Evolutionary conservation across 1,140 invertebrate species (phyloP), one percentile per base, ranked within the genome.

Genomic region (Glomeris maerens): DNA sequence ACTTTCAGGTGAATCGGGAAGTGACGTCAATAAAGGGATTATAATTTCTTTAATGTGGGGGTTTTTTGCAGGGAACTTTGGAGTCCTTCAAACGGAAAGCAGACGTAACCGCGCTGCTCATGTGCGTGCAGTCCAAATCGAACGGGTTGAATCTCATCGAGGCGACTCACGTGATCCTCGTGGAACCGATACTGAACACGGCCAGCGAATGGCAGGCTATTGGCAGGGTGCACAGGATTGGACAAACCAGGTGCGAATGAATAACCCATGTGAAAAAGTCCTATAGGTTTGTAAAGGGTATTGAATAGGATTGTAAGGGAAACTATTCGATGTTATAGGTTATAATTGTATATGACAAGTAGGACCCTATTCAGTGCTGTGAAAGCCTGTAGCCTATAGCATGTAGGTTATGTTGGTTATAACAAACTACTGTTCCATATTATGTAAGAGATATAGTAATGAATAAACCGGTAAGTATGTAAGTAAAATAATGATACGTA

Each of bases 121-220:
- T 87, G 57, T 80, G 80, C 0, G 65, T 85, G 4, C 65, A 70
- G 50, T 73, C 73, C 45, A 83, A 83, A 13, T 68, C 78, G 0
- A 86, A 87, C 65, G 84, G 84, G 0, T 62, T 88, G 1, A 88
- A 87, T 66, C 63, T 88, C 26, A 79, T 78, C 25, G 84, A 88
- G 66, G 84, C 84, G 1, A 80, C 76, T 10, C 82, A 87, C 66
- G 77, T 87, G 0, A 69, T 88, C 23, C 66, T 88, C 2, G 74
- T 82, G 3, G 83, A 88, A 58, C 83, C 84, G 0, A 72, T 83
- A 27, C 64, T 87, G 0, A 83, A 84, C 65, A 73, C 76, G 10
- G 79, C 76, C 1, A 77, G 80, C 55, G 82, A 85, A 59, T 60
- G 78, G 2, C 84, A 88, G 67, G 84, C 83, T 2, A 78, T 88